Evolutionary conservation across 2,797 vertebrate genomes (phyloP).

Genomic region (Linurgus olivaceus): DNA sequence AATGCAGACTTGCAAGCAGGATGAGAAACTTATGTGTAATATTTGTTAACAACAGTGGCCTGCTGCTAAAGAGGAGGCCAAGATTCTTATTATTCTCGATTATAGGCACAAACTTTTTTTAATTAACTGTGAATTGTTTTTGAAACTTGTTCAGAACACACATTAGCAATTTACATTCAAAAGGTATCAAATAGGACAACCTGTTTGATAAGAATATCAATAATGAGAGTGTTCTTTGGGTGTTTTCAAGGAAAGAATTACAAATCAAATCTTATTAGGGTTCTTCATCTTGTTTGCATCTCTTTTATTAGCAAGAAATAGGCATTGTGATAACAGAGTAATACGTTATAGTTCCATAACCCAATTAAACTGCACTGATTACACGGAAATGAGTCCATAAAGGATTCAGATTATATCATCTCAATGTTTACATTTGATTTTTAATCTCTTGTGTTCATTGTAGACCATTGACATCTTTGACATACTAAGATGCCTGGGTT

Average conservation of each 20-base stretch:
- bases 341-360: background rate
- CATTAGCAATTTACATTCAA: background rate
- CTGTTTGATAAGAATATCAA: background rate
- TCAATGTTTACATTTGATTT: background rate
- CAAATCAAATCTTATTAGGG: conserved; percentile 15
- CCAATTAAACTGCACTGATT: conserved; percentile 22
- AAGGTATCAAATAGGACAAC: background rate
- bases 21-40: background rate
- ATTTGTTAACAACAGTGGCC: background rate
- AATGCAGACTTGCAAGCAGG: background rate
- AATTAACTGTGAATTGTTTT: background rate
- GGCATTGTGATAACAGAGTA: background rate
- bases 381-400: conserved; percentile 23
- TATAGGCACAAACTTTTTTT: background rate
- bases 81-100: background rate
- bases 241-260: background rate
- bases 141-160: background rate
- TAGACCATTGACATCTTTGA: background rate
- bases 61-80: background rate
- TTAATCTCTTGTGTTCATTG: background rate
- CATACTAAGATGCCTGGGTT: background rate
- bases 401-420: background rate
- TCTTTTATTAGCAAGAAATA: conserved; percentile 30
- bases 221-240: background rate
- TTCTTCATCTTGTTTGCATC: conserved; percentile 16